Evolutionary conservation across 2,113 vertebrate genomes (phyloP), one percentile per base, ranked within the genome.

Genomic region (Melanerpes aurifrons): DNA sequence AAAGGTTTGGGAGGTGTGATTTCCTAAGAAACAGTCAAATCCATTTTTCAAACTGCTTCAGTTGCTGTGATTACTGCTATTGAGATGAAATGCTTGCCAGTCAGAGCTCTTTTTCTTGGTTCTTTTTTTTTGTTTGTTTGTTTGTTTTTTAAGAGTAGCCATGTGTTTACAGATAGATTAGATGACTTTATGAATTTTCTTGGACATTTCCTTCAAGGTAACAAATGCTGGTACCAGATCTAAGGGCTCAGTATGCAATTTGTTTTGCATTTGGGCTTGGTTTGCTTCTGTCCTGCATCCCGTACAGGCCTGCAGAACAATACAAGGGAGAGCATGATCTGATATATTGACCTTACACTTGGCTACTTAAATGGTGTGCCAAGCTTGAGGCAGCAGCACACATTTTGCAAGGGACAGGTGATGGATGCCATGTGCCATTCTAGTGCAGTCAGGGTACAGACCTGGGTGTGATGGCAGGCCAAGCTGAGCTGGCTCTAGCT

Each of bases 1-100:
- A 93, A 96, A 86, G 86, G 29, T 24, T 77, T 11, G 14, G 18
- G 9, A 35, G 58, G 22, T 24, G 50, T 13, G 10, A 70, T 91
- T 90, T 94, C 85, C 90, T 77, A 64, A 90, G 74, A 85, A 82
- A 89, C 54, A 32, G 43, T 82, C 56, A 76, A 67, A 78, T 91
- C 57, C 37, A 3, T 80, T 95, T 94, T 91, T 83, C 64, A 71
- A 79, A 59, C 3, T 3, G 37, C 63, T 90, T 94, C 92, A 91
- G 87, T 92, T 96, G 87, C 91, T 79, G 24, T 7, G 16, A 66
- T 35, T 32, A 2, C 69, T 64, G 31, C 77, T 81, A 3, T 14
- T 86, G 21, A 48, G 59, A 37, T 47, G 35, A 57, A 48, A 20
- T 12, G 13, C 47, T 56, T 75, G 69, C 73, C 69, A 40, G 63